Percentiles rank a stretch among this genome's conserved stretches.
These are phyloP conservation scores for Scomber japonicus DNA, from an alignment of 2,113 vertebrate species.

Conservation along the genomic window DNA sequence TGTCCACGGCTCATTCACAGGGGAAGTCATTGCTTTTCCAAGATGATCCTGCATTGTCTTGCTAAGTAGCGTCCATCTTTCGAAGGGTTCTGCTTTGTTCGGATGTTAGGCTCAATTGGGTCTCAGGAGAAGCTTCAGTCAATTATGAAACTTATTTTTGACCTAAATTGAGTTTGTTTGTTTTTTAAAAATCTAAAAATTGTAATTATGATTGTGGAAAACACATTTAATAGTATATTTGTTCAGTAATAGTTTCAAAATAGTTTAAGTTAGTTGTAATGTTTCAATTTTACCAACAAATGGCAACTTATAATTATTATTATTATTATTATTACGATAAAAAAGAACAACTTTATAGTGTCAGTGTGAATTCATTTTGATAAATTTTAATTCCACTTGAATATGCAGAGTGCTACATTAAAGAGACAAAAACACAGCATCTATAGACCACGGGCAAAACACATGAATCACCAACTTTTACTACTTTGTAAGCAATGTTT, in stretches of 20 bases:
- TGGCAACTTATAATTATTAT: neutral
- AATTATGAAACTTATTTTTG: constrained; percentile 26
- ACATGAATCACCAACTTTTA: neutral
- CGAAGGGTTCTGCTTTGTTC: constrained; percentile 64
- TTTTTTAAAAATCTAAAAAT: neutral
- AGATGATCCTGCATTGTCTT: constrained; percentile 76
- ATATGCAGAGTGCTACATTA: neutral
- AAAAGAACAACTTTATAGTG: too few species aligned
- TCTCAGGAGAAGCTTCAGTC: constrained; percentile 30
- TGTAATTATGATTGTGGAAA: neutral
- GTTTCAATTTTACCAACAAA: neutral
- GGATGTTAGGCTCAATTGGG: constrained; percentile 16
- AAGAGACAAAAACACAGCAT: neutral
- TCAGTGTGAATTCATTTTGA: too few species aligned
- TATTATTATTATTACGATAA: too few species aligned
- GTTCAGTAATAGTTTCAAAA: constrained; percentile 37
- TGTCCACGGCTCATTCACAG: constrained; percentile 71
- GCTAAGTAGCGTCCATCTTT: constrained; percentile 72
- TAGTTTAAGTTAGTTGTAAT: constrained; percentile 5
- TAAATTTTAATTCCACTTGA: neutral
- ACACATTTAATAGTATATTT: neutral
- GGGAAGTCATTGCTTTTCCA: constrained; percentile 75
- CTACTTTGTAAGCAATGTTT: neutral
- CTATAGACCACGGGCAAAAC: neutral
- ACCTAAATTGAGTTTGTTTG: neutral